These are phyloP conservation scores for Microplitis demolitor DNA, from an alignment of 1,140 invertebrate species.

Conservation along the genomic window DNA sequence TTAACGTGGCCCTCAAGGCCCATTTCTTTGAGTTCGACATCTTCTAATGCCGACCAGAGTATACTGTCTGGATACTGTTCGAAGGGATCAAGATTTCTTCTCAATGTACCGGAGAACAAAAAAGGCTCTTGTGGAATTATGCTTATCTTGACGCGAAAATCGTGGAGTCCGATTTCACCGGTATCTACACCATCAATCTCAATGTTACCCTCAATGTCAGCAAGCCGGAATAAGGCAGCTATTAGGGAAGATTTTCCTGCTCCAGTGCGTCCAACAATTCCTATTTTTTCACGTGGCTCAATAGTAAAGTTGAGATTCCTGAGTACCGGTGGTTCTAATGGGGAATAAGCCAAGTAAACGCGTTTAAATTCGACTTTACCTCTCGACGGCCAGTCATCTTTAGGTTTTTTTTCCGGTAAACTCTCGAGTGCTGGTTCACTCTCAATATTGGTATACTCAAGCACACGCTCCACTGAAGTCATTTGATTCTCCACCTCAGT, in stretches of 20 bases:
- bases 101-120: conserved; percentile 80
- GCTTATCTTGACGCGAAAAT: conserved; percentile 75
- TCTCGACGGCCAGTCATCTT: conserved; percentile 73
- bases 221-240: conserved; percentile 70
- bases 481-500: conserved; percentile 85
- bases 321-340: conserved; percentile 68
- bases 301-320: conserved; percentile 76
- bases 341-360: conserved; percentile 69
- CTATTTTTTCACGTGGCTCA: conserved; percentile 75
- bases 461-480: conserved; percentile 83
- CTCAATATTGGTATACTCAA: conserved; percentile 73
- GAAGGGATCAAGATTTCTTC: conserved; percentile 89
- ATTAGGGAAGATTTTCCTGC: conserved; percentile 86
- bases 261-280: conserved; percentile 80
- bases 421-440: conserved; percentile 72
- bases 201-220: conserved; percentile 62
- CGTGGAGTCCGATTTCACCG: conserved; percentile 68
- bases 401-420: conserved; percentile 68
- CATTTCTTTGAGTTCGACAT: conserved; percentile 74
- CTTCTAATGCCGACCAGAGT: conserved; percentile 83
- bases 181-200: conserved; percentile 67
- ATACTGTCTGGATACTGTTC: conserved; percentile 73
- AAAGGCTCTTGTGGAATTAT: conserved; percentile 88
- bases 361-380: conserved; percentile 74
- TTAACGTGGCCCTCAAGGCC: conserved; percentile 64